phyloP scores from a whole-genome alignment of 2,888 invertebrate species.

The Sialis lutaria region DNA sequence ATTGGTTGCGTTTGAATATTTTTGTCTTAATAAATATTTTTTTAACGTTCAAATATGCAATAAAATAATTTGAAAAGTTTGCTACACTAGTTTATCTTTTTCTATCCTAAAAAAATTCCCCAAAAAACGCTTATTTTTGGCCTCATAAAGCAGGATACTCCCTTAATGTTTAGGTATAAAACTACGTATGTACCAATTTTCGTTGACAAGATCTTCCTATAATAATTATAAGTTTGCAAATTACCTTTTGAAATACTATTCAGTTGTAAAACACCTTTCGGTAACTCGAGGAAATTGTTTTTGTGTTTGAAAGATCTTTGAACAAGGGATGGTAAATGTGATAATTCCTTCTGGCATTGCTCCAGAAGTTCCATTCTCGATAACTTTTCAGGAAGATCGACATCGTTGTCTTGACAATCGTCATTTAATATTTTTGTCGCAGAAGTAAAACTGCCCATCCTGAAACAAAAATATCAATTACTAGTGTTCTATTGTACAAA shows the following conservation, averaged over 20 bases:
- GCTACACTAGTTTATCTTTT: too few species aligned
- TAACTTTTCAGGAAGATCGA: slow-evolving; percentile 28
- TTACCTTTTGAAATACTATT: slow-evolving; percentile 29
- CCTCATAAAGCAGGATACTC: too few species aligned
- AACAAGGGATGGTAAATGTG: slow-evolving; percentile 28
- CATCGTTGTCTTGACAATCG: slow-evolving; percentile 40
- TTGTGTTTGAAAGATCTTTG: slow-evolving; percentile 20
- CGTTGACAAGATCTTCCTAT: too few species aligned
- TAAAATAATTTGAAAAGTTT: too few species aligned
- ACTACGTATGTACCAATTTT: too few species aligned
- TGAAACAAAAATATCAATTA: slow-evolving; percentile 19
- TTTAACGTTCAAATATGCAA: too few species aligned
- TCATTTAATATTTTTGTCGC: slow-evolving; percentile 44
- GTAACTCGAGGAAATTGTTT: slow-evolving; percentile 7
- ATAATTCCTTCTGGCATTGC: slow-evolving; percentile 31
- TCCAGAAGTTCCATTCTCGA: slow-evolving; percentile 31
- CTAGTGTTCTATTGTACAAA: too few species aligned
- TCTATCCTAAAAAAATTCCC: too few species aligned
- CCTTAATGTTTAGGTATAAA: too few species aligned
- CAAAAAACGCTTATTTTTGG: too few species aligned
- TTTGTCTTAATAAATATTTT: too few species aligned
- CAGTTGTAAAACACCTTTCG: slow-evolving; percentile 17
- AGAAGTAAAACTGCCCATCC: slow-evolving; percentile 59
- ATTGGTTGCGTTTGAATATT: too few species aligned
- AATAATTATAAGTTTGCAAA: background rate